Evolutionary conservation across 2,888 invertebrate species (phyloP), one percentile per base, ranked within the genome.

Genomic region (Pollenia labialis): DNA sequence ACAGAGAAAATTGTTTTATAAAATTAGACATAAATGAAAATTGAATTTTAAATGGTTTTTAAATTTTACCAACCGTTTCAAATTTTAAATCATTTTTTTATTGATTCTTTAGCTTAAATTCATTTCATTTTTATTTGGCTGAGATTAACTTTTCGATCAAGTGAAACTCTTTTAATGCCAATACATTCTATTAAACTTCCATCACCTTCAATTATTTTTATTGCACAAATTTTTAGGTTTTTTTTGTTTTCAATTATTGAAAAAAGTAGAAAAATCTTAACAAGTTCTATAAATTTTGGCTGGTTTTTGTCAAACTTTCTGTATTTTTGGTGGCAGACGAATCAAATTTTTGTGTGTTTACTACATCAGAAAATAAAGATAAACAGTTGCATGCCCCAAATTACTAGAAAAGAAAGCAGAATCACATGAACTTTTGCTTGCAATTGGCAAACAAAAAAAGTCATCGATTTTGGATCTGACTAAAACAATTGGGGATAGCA

Each of bases 301-400:
- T 18, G 6, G 52, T 16, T 71, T 52, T 4, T 12, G 10, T 18
- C 40, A 23, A 44, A 16, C 42, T 0, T 52, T 50, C 4, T 46
- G 14, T 16, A 40, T 42, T 11, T 14, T 50, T 62, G 18, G 8
- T 46, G 46, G 18, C 64, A 4, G 23, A 8, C 44, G 52, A 60
- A 23, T 46, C 54, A 40, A 18, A 50, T 23, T 46, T 66, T 54
- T 66, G 8, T 14, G 32, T 48, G 66, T 74, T 58, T 6, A 16
- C 74, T 11, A 32, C 16, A 16, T 8, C 8, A 6, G 42, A 9
- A 12, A 14, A 40, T 40, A 32, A 16, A 9, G 42, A 66, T 40
- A 66, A 16, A 50, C 62, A 66, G 81, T 81, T 81, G 81, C 72
- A 23, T 81, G 82, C 18, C 68, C 81, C 81, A 82, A 68, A 82